These are phyloP conservation scores for Athene noctua DNA, from an alignment of 2,113 vertebrate genomes.

Conservation along the genomic window DNA sequence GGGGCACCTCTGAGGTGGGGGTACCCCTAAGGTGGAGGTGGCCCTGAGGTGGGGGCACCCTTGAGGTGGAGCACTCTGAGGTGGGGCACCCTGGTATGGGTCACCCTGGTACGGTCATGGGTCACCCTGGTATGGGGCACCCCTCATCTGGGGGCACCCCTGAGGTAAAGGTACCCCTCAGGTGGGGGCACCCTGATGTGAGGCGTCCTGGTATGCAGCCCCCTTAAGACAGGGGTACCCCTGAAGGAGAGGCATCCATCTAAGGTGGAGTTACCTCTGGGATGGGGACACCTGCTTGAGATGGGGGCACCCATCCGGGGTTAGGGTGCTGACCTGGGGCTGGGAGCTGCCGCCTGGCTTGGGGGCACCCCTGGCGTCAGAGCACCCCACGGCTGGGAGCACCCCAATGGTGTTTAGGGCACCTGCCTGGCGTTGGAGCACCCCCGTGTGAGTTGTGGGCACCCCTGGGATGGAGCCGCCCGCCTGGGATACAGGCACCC, in stretches of 20 bases:
- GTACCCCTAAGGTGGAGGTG: background rate
- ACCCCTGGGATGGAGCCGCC: background rate
- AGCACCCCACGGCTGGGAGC: background rate
- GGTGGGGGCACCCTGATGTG: background rate
- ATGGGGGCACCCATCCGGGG: background rate
- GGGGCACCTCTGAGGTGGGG: background rate
- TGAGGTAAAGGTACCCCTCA: background rate
- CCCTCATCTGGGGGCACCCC: background rate
- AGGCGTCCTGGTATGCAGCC: background rate
- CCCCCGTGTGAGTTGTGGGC: background rate
- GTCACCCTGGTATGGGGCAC: too few relatives aligned
- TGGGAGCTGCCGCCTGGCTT: background rate
- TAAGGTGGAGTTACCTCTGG: background rate
- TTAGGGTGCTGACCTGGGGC: background rate
- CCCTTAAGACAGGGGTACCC: background rate
- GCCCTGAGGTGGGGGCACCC: background rate
- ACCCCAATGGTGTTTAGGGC: background rate
- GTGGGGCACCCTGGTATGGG: background rate
- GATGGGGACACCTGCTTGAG: background rate
- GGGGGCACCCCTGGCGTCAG: background rate
- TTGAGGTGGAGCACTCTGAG: background rate
- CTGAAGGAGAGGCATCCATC: background rate
- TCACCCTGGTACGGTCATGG: background rate
- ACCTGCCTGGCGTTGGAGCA: background rate
- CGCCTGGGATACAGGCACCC: background rate